Conservation (phyloP, 2,888 invertebrate genomes). For the Neoascia interrupta region DNA sequence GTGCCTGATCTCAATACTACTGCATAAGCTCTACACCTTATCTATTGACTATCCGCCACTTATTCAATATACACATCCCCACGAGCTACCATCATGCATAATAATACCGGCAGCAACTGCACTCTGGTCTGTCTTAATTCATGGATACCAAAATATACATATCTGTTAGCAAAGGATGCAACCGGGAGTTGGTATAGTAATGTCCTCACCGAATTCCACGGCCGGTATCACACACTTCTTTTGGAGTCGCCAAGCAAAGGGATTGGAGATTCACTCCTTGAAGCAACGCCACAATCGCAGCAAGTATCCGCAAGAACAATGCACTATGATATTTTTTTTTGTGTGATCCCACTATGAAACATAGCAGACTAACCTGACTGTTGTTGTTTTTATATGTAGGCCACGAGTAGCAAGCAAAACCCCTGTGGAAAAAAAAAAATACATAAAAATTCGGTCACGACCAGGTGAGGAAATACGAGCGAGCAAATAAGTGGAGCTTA, state of each 20-base stretch:
- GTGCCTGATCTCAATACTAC: constrained; percentile 55
- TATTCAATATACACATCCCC: constrained; percentile 63
- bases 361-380: constrained; percentile 1
- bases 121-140: constrained; percentile 66
- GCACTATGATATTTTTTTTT: constrained; percentile 33
- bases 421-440: constrained; percentile 3
- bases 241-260: constrained; percentile 16
- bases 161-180: constrained; percentile 13
- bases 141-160: constrained; percentile 41
- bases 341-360: constrained; percentile 32
- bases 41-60: constrained; percentile 60
- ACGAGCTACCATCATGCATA: constrained; percentile 67
- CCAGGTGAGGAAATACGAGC: constrained; percentile 70
- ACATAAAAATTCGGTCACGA: constrained; percentile 67
- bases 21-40: constrained; percentile 48
- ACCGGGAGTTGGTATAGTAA: constrained; percentile 34
- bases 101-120: constrained; percentile 61
- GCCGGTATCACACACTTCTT: constrained; percentile 56
- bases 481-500: constrained; percentile 69
- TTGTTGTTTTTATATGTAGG: constrained; percentile 58
- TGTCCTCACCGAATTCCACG: constrained; percentile 66
- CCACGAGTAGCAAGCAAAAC: constrained; percentile 42
- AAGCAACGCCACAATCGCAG: constrained; percentile 5
- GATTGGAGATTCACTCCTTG: constrained; percentile 48
- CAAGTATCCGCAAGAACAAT: constrained; percentile 36